Base-by-base conservation (phyloP, 1,140 invertebrate genomes). In the Drosophila orosa region DNA sequence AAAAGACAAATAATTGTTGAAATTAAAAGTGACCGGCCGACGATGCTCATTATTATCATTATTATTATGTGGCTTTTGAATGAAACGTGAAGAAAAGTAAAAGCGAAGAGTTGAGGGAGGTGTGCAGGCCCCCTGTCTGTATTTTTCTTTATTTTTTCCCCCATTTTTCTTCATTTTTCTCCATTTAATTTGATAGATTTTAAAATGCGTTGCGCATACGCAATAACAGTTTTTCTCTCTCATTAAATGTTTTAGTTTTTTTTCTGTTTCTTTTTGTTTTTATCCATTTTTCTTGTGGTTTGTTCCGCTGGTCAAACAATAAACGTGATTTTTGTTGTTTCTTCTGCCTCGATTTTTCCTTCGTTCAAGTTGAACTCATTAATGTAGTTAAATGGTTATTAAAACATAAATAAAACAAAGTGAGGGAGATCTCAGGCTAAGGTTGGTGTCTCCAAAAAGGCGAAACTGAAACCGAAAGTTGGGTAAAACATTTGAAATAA, bases 321-420 rank as follows among this genome's bases (percentile, higher is more conserved):
- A 73, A 85, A 86, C 74, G 74, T 86, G 58, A 76, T 63, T 83
- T 74, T 74, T 52, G 24, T 45, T 33, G 24, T 27, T 65, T 40
- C 60, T 52, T 3, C 19, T n/a, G 31, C 13, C 24, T 40, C 33
- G 24, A 42, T 35, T 42, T 61, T 68, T 33, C 56, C 27, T 37
- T 27, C 25, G 35, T 61, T 61, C 44, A 62, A 47, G 48, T 63
- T 74, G 68, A 72, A 75, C 78, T 81, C 83, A 86, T 86, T 86
- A 86, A 71, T 82, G 74, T 80, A 74, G 69, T 87, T 87, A 86
- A 86, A 86, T 87, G 83, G 78, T 79, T 82, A 86, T 82, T 75
- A 87, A 87, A 86, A 82, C 74, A 87, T 61, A 82, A 86, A 76
- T 58, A 78, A 74, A 75, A 61, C 76, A 81, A 74, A 60, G 35